phyloP scores from a whole-genome alignment of 2,888 invertebrate species.

The Hyalella azteca region DNA sequence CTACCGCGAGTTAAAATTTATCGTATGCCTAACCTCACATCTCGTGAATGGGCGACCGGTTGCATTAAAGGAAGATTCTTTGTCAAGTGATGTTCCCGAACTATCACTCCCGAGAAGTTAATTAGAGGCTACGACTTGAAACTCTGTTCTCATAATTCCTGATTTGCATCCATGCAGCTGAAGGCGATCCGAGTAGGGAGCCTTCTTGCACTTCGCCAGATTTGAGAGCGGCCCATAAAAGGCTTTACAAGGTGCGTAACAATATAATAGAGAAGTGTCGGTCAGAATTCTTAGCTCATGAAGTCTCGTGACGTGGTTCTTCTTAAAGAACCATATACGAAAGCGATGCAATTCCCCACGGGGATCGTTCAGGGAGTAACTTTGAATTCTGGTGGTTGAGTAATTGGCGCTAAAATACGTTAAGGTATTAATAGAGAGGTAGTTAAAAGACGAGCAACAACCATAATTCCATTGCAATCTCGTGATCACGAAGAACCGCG shows the following conservation, averaged over 20 bases:
- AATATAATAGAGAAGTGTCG: background rate
- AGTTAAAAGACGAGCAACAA: background rate
- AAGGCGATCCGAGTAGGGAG: background rate
- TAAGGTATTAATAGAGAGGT: background rate
- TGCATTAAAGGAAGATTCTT: background rate
- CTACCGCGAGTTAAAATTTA: background rate
- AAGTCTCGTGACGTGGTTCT: background rate
- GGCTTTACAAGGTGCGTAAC: background rate
- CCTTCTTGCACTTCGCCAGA: background rate
- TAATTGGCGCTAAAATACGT: background rate
- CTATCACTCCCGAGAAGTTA: background rate
- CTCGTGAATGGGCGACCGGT: conserved; percentile 8
- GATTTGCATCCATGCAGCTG: background rate
- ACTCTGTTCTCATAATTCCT: background rate
- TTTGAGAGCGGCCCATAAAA: background rate
- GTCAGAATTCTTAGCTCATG: background rate
- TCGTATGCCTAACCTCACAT: background rate
- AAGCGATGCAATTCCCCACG: background rate
- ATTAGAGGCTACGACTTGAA: background rate
- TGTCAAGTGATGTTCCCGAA: background rate
- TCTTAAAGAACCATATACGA: background rate
- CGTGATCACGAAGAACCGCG: background rate
- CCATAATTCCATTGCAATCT: background rate
- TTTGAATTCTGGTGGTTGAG: background rate
- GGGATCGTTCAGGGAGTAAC: background rate